Base-by-base conservation (phyloP, 2,113 vertebrate species). In the Hylia prasina region DNA sequence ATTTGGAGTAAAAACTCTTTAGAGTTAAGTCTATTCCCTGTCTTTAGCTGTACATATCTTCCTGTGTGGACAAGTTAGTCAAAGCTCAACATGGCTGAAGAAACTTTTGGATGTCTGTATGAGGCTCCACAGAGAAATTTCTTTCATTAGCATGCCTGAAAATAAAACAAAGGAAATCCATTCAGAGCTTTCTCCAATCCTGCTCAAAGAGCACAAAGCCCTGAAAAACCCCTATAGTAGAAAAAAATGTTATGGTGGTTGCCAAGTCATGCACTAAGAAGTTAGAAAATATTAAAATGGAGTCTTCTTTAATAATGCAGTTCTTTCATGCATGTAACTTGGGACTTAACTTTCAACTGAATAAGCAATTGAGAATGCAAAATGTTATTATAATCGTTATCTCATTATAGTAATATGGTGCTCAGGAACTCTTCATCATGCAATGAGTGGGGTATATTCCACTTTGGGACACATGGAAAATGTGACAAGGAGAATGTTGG, bases 241-340 rank as follows among this genome's bases (percentile, higher is more conserved):
- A 90, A 96, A 95, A 95, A 95, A 90, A 93, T 54, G 54, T 64
- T 63, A 45, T 13, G 37, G 40, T 40, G 13, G 47, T 86, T 96
- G 93, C 94, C 91, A 96, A 97, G 72, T 71, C 76, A 94, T 94
- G 47, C 80, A 83, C 39, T 56, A 66, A 93, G 82, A 95, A 89
- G 82, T 89, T 95, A 90, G 93, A 92, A 95, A 96, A 95, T 94
- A 93, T 93, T 93, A 93, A 97, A 95, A 93, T 51, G 27, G 64
- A 95, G 86, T 71, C 64, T 70, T 89, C 72, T 89, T 87, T 91
- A 87, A 89, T 89, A 87, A 90, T 75, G 40, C 12, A 81, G 44
- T 20, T 81, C 76, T 93, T 83, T 89, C 80, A 81, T 71, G 81
- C 73, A 47, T 64, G 35, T 71, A 81, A 70, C 93, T 93, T 78